These are phyloP conservation scores for Drosophila paramelanica DNA, from an alignment of 2,888 invertebrate genomes.

Conservation along the genomic window DNA sequence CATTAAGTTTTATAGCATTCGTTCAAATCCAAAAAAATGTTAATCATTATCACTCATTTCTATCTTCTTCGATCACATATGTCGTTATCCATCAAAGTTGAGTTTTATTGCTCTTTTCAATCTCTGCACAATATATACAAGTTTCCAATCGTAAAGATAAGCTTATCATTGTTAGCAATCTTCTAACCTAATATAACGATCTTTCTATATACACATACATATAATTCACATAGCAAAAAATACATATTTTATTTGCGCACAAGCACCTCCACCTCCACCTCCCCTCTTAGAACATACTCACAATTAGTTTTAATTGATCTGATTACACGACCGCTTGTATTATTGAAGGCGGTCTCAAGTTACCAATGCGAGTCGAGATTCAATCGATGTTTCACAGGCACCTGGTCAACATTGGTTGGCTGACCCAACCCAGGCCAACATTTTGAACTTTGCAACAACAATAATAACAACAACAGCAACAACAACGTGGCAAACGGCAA, in stretches of 20 bases:
- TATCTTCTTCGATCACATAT: too few species aligned
- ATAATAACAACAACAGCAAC: slow-evolving; percentile 24
- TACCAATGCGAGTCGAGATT: slow-evolving; percentile 58
- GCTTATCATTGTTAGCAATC: not conserved
- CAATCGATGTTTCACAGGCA: slow-evolving; percentile 67
- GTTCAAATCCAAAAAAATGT: not conserved
- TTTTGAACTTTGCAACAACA: slow-evolving; percentile 56
- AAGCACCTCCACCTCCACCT: not conserved
- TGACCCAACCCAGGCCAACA: slow-evolving; percentile 71
- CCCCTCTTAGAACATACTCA: slow-evolving; percentile 25
- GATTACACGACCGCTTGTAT: slow-evolving; percentile 53
- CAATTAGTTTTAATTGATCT: slow-evolving; percentile 75
- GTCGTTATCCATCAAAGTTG: too few species aligned
- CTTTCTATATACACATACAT: not conserved
- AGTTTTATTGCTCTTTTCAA: too few species aligned
- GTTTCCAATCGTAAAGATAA: too few species aligned
- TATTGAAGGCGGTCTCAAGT: slow-evolving; percentile 44
- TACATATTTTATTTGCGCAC: slow-evolving; percentile 1
- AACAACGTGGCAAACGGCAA: slow-evolving; percentile 12
- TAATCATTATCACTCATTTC: not conserved
- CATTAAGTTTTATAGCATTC: not conserved
- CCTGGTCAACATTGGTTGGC: slow-evolving; percentile 69
- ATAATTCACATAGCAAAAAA: not conserved
- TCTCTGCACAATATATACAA: too few species aligned
- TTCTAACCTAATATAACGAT: not conserved